A percentile compares a stretch with the other conserved stretches of the same genome.
phyloP scores from a whole-genome alignment of 2,797 vertebrate genomes.

The Corythornis leucogaster region DNA sequence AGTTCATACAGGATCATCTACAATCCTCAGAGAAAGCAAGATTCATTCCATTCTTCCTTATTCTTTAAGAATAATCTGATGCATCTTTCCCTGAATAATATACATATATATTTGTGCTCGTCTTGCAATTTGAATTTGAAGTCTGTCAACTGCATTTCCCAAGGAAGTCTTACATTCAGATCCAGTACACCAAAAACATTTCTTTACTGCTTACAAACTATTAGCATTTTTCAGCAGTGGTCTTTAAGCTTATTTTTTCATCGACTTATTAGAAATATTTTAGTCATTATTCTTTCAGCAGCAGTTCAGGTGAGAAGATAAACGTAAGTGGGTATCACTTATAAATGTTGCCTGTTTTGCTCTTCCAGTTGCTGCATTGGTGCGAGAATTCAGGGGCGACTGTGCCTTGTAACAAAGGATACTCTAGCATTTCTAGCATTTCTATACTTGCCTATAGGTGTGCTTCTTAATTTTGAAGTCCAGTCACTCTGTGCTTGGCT shows the following conservation, averaged over 20 bases:
- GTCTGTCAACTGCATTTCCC: background rate
- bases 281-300: background rate
- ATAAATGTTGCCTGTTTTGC: background rate
- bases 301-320: background rate
- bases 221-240: background rate
- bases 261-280: background rate
- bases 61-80: background rate
- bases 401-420: background rate
- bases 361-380: background rate
- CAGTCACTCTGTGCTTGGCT: conserved; percentile 29
- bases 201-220: background rate
- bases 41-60: background rate
- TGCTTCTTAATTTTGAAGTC: conserved; percentile 53
- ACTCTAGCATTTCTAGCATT: background rate
- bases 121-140: background rate
- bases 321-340: background rate
- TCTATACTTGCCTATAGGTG: conserved; percentile 27
- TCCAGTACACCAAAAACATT: background rate
- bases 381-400: background rate
- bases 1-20: background rate
- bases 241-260: background rate
- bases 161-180: background rate
- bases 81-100: background rate
- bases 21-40: background rate
- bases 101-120: background rate